A percentile compares a stretch with the other conserved stretches of the same genome.
Conservation (phyloP, 2,888 invertebrate species). For the Trissolcus japonicus region DNA sequence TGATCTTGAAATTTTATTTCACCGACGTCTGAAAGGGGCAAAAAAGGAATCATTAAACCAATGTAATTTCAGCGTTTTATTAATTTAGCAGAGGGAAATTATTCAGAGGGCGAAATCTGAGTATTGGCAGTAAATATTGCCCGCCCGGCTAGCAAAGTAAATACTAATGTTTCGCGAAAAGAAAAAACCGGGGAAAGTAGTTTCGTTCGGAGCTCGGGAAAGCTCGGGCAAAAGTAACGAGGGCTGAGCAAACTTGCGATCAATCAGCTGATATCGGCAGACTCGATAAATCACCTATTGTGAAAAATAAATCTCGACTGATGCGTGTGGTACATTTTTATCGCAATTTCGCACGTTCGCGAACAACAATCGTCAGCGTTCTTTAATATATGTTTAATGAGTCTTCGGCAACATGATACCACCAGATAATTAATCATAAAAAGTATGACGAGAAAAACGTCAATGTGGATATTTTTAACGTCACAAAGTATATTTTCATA, state of each 20-base stretch:
- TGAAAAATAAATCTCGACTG: conserved; percentile 49
- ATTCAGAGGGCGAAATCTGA: conserved; percentile 21
- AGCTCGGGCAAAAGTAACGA: conserved; percentile 41
- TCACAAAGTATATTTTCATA: conserved; percentile 3
- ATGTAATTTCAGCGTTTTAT: conserved; percentile 25
- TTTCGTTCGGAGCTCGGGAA: background rate
- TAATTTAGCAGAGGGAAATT: conserved; percentile 28
- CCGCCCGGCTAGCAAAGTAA: conserved; percentile 12
- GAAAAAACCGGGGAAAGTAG: conserved; percentile 20
- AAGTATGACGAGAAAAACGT: too few relatives aligned
- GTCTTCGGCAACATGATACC: background rate
- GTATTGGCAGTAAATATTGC: conserved; percentile 30
- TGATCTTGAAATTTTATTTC: background rate
- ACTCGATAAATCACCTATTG: conserved; percentile 48
- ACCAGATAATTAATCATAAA: too few relatives aligned
- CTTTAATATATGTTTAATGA: conserved; percentile 51
- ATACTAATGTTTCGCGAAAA: conserved; percentile 22
- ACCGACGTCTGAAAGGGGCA: background rate
- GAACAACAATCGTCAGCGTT: conserved; percentile 18
- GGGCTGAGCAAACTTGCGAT: conserved; percentile 31
- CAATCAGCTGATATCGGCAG: conserved; percentile 50
- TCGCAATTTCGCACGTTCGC: conserved; percentile 16
- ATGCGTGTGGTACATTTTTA: conserved; percentile 38
- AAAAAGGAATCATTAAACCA: conserved; percentile 4
- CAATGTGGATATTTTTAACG: conserved; percentile 6